Conservation (phyloP, 2,888 invertebrate species). For the Drosophila bunnanda region DNA sequence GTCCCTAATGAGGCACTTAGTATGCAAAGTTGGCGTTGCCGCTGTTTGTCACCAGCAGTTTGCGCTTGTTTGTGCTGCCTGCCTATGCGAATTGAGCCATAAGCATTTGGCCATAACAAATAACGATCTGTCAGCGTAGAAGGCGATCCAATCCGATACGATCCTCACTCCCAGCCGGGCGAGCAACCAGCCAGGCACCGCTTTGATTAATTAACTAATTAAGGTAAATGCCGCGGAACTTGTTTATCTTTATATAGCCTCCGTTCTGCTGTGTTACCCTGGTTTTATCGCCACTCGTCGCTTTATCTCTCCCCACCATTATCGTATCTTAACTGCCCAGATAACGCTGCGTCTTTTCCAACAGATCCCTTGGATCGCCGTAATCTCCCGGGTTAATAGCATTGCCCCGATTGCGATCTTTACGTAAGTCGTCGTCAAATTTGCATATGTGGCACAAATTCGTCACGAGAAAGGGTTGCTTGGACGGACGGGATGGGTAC, state of each 20-base stretch:
- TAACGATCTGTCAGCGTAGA: slow-evolving; percentile 46
- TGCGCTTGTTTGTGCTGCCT: slow-evolving; percentile 19
- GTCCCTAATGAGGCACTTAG: slow-evolving; percentile 71
- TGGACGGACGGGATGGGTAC: slow-evolving; percentile 1
- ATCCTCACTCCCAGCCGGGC: slow-evolving; percentile 20
- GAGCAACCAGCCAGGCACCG: slow-evolving; percentile 25
- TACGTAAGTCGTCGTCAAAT: slow-evolving; percentile 55
- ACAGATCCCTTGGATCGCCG: slow-evolving; percentile 13
- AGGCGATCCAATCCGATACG: slow-evolving; percentile 32
- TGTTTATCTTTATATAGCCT: slow-evolving; percentile 62
- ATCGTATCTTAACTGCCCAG: slow-evolving; percentile 58
- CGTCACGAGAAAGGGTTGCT: slow-evolving; percentile 42
- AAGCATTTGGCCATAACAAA: slow-evolving; percentile 51
- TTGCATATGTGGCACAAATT: slow-evolving; percentile 64
- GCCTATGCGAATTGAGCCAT: slow-evolving; percentile 53
- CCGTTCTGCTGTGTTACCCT: slow-evolving; percentile 13
- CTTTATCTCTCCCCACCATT: slow-evolving; percentile 37
- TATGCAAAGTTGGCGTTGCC: slow-evolving; percentile 64
- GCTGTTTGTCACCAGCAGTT: slow-evolving; percentile 32
- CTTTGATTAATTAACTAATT: slow-evolving; percentile 63
- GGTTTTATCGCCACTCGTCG: slow-evolving; percentile 25
- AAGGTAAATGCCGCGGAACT: slow-evolving; percentile 45
- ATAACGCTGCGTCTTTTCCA: slow-evolving; percentile 65
- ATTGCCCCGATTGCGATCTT: slow-evolving; percentile 35
- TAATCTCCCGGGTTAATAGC: slow-evolving; percentile 47